Evolutionary conservation across 2,797 vertebrate species (phyloP).

Genomic region (Myotis planiceps): DNA sequence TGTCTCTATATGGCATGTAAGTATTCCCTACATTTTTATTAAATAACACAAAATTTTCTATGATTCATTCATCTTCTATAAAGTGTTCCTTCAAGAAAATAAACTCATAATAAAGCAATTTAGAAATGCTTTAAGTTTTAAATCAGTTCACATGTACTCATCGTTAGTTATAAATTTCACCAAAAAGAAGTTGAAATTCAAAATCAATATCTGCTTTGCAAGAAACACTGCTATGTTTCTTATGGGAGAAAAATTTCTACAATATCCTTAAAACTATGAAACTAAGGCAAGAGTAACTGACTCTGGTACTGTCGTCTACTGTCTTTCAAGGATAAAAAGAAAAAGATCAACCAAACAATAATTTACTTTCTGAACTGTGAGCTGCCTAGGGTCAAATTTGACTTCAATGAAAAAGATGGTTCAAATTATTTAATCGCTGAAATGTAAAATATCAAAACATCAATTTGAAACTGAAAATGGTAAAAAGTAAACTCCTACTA

Average conservation of each 20-base stretch:
- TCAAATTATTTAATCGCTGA: neutral
- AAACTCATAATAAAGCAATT: neutral
- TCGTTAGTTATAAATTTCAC: neutral
- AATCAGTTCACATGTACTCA: neutral
- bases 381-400: neutral
- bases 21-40: neutral
- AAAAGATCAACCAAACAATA: neutral
- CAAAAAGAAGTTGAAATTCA: neutral
- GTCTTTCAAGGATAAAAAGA: neutral
- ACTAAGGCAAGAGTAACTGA: neutral
- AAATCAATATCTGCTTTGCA: neutral
- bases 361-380: neutral
- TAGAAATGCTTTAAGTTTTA: neutral
- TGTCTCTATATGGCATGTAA: neutral
- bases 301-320: neutral
- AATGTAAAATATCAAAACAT: neutral
- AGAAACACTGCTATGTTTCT: neutral
- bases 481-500: neutral
- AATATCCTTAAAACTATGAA: slow-evolving; percentile 33
- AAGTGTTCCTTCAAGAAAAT: neutral
- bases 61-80: neutral
- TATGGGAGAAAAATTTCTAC: neutral
- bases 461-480: neutral
- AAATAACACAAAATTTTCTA: slow-evolving; percentile 3
- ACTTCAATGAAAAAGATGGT: neutral